A percentile compares a stretch with the other conserved stretches of the same genome.
These are phyloP conservation scores for Miltochrista miniata DNA, from an alignment of 2,888 invertebrate species.

Conservation along the genomic window DNA sequence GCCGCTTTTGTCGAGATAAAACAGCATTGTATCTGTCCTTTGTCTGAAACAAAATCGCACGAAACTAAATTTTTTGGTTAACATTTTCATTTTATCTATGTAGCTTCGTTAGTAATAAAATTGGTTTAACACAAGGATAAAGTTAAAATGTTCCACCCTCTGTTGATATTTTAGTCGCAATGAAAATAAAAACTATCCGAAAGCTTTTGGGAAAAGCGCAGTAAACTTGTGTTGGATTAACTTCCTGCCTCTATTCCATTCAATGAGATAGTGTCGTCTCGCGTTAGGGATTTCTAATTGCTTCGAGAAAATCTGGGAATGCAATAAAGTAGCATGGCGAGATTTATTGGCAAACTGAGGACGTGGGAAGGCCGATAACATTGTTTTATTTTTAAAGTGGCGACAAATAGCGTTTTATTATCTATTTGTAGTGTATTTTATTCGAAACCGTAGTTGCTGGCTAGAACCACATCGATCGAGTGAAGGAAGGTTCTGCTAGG, in stretches of 20 bases:
- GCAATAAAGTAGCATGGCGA: neutral
- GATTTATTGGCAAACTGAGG: neutral
- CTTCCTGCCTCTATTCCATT: conserved; percentile 9
- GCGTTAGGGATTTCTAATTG: conserved; percentile 8
- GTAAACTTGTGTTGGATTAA: conserved; percentile 11
- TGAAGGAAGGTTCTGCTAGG: no score
- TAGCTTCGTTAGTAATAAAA: conserved; percentile 10
- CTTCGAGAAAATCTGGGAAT: conserved; percentile 2
- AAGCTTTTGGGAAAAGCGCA: neutral
- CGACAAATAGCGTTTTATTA: neutral
- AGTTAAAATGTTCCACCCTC: neutral
- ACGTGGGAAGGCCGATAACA: neutral
- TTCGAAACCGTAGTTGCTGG: neutral
- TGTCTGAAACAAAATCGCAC: neutral
- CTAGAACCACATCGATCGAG: no score
- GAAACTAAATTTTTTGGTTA: neutral
- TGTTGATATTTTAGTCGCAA: conserved; percentile 4
- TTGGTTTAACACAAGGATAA: conserved; percentile 1
- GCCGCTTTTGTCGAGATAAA: neutral
- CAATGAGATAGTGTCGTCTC: conserved; percentile 3
- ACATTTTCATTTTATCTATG: neutral
- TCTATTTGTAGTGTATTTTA: neutral
- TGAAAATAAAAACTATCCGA: neutral
- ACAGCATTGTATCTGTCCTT: conserved; percentile 1
- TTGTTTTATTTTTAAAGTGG: neutral